phyloP scores from a whole-genome alignment of 2,113 vertebrate species.

The Cyphomyrus discorhynchus region DNA sequence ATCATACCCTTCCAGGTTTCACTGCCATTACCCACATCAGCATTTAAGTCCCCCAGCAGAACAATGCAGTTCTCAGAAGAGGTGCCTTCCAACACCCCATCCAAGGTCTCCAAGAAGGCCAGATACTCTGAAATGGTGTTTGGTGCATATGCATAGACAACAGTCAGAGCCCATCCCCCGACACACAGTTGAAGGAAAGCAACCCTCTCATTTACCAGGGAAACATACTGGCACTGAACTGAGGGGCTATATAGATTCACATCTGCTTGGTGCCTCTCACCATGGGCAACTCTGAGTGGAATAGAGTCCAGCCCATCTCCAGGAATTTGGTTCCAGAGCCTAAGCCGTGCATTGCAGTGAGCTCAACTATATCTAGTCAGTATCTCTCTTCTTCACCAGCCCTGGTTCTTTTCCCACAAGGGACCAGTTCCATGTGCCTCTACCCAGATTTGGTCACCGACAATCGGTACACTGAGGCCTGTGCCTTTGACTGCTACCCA shows the following conservation, averaged over 20 bases:
- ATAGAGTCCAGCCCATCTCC: background rate
- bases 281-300: background rate
- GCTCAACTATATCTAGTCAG: background rate
- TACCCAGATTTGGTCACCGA: background rate
- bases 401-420: background rate
- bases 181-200: background rate
- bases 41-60: background rate
- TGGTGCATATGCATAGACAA: background rate
- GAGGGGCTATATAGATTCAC: too few species aligned
- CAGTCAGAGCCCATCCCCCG: too few species aligned
- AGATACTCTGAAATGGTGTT: background rate
- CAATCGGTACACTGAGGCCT: background rate
- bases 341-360: background rate
- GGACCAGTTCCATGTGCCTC: background rate
- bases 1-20: background rate
- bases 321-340: background rate
- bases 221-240: background rate
- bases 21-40: background rate
- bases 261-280: too few species aligned
- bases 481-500: background rate
- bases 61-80: background rate
- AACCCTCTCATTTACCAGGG: background rate
- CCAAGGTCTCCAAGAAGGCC: background rate
- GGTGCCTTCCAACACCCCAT: background rate
- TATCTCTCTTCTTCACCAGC: background rate